phyloP scores from a whole-genome alignment of 2,797 vertebrate genomes.

The Gymnoscopelus microlampas region DNA sequence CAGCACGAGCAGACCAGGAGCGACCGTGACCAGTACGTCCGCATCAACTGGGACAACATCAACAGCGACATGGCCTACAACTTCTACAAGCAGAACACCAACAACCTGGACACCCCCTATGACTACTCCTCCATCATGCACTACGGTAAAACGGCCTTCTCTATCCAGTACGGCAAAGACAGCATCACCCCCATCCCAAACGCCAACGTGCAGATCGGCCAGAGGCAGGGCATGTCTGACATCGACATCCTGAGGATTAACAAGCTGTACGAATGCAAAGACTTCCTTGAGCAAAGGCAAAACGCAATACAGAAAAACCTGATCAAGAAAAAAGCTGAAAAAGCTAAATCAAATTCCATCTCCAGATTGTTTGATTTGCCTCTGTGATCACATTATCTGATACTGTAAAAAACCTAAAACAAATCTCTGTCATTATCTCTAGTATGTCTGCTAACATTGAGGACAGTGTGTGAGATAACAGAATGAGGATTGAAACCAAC shows the following conservation, averaged over 20 bases:
- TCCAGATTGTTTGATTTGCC: slow-evolving; percentile 10
- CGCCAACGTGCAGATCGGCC: slow-evolving; percentile 36
- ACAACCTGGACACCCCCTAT: slow-evolving; percentile 76
- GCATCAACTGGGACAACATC: slow-evolving; percentile 78
- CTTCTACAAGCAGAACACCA: slow-evolving; percentile 70
- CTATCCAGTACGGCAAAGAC: slow-evolving; percentile 21
- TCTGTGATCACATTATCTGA: too few species aligned
- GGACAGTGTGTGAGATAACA: too few species aligned
- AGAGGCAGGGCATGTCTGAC: slow-evolving; percentile 43
- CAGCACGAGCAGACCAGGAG: slow-evolving; percentile 78
- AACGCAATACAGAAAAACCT: neutral
- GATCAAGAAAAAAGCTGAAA: too few species aligned
- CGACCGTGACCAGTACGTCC: slow-evolving; percentile 74
- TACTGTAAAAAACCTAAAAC: too few species aligned
- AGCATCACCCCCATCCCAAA: slow-evolving; percentile 54
- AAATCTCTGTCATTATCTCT: too few species aligned
- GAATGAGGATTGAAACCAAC: too few species aligned
- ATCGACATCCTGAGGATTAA: slow-evolving; percentile 58
- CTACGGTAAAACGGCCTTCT: slow-evolving; percentile 69
- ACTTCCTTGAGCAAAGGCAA: neutral
- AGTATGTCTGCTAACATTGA: too few species aligned
- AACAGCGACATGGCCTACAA: slow-evolving; percentile 44
- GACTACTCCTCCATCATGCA: slow-evolving; percentile 82
- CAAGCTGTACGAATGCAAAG: slow-evolving; percentile 33
- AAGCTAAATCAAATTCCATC: slow-evolving; percentile 18